phyloP scores from a whole-genome alignment of 1,140 invertebrate species.

The Dinoponera quadriceps region DNA sequence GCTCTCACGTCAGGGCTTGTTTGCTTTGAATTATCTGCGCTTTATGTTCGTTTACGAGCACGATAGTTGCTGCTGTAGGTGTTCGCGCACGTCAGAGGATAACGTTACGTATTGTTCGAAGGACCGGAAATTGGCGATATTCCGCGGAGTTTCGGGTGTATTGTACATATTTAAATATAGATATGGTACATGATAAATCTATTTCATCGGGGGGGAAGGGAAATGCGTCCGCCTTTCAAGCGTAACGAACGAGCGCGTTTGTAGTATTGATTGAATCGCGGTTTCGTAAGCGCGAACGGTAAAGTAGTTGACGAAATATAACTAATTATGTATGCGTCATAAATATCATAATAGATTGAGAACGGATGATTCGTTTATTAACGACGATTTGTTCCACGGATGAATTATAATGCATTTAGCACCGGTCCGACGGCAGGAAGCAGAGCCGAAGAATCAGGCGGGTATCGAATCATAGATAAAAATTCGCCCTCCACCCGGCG shows the following conservation, averaged over 20 bases:
- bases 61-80: neutral
- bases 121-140: neutral
- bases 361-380: neutral
- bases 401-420: neutral
- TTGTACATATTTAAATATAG: neutral
- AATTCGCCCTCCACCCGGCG: no score
- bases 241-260: neutral
- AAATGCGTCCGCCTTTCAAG: neutral
- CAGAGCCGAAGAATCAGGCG: no score
- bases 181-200: conserved; percentile 4
- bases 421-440: no score
- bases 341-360: neutral
- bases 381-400: neutral
- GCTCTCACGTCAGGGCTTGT: neutral
- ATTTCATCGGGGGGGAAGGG: neutral
- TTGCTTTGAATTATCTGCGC: neutral
- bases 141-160: neutral
- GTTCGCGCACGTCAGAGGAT: neutral
- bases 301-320: neutral
- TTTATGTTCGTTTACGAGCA: conserved; percentile 16
- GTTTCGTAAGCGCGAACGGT: neutral
- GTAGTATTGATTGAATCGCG: neutral
- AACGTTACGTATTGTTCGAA: neutral
- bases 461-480: no score
- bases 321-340: neutral